These are phyloP conservation scores for Falco berigora DNA, from an alignment of 2,797 vertebrate species.

Conservation along the genomic window DNA sequence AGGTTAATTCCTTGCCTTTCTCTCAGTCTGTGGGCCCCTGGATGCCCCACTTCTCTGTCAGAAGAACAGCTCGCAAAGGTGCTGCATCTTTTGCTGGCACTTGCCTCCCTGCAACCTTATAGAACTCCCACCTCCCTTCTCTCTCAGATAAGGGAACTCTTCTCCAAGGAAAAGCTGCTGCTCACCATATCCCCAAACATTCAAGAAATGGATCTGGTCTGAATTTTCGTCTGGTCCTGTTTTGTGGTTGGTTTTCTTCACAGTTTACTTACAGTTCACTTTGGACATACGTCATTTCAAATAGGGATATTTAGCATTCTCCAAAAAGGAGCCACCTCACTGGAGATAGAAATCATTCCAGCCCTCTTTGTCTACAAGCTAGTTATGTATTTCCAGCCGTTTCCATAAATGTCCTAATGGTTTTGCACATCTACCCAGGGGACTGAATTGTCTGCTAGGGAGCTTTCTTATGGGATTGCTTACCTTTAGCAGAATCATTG, in stretches of 20 bases:
- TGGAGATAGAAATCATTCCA: not conserved
- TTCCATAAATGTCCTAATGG: not conserved
- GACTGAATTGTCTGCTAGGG: not conserved
- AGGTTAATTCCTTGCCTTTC: not conserved
- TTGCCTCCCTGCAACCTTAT: fast-evolving
- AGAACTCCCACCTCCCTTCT: not conserved
- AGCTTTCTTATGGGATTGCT: not conserved
- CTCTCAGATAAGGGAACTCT: not conserved
- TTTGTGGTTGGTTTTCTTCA: not conserved
- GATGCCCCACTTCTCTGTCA: not conserved
- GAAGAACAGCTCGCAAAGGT: not conserved
- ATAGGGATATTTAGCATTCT: not conserved
- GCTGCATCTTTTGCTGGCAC: fast-evolving
- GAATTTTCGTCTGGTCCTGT: not conserved
- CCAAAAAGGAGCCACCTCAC: not conserved
- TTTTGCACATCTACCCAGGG: not conserved
- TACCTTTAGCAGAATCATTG: not conserved
- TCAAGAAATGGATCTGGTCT: not conserved
- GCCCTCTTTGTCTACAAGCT: not conserved
- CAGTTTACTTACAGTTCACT: not conserved
- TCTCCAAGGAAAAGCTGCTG: not conserved
- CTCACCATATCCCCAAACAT: not conserved
- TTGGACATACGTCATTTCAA: not conserved
- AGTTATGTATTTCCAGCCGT: not conserved
- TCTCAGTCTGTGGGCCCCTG: not conserved